Base-by-base conservation (phyloP, 2,113 vertebrate genomes). In the Python bivittatus region DNA sequence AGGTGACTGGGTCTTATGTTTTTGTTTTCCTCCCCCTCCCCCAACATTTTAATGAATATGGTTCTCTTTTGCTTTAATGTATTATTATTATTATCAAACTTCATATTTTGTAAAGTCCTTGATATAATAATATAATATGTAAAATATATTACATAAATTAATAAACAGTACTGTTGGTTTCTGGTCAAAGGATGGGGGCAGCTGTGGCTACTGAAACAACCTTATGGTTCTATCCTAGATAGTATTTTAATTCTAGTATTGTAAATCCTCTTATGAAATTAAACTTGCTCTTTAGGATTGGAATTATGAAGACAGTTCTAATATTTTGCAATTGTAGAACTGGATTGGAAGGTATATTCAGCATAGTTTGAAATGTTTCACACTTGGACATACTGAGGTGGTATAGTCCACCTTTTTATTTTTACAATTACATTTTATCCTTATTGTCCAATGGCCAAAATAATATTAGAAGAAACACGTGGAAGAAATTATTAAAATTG, bases 401-500 rank as follows among this genome's bases (percentile, higher is more conserved):
- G 23, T 20, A 25, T 60, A 90, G 94, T 89, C 72, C 23, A 29
- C 4, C 22, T 91, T 13, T 20, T 1, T 88, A 33, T 94, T 64
- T 54, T 85, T 22, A 90, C 20, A 79, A 17, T 10, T 57, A 20
- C 56, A 57, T 57, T 68, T 91, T 89, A 84, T 56, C 68, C 68
- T 88, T 93, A 84, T 64, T 91, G 27, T 1, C 0, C n/a, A 95
- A 91, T 52, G 88, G 38, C 89, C 96, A 92, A 48, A 27, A 90
- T 89, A 92, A 68, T 90, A 56, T 29, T 93, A 93, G 91, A 95
- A 94, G 94, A 96, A 95, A 91, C 94, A 91, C 94, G 94, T 92
- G 84, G 42, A 64, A 93, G 89, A 96, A 96, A 96, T 93, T 91
- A 96, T 95, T 95, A 57, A 94, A 94, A 95, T 96, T 96, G 95